Percentiles rank a stretch among this genome's conserved stretches.
Evolutionary conservation across 2,888 invertebrate species (phyloP).

Genomic region (Agrotis puta): DNA sequence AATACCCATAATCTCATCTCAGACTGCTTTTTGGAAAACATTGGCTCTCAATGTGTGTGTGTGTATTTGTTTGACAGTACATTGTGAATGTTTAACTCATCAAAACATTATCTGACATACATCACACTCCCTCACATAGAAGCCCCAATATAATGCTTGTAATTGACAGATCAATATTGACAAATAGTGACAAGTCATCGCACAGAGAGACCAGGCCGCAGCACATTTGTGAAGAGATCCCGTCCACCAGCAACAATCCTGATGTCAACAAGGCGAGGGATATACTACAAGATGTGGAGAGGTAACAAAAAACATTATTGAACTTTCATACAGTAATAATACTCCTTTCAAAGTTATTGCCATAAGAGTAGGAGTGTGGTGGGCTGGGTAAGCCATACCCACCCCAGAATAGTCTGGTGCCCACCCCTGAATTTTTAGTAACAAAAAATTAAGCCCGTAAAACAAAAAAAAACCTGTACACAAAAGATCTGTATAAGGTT

Average conservation of each 20-base stretch:
- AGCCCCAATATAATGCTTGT: constrained; percentile 44
- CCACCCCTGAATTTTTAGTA: too few relatives aligned
- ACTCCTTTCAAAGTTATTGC: too few relatives aligned
- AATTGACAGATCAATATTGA: constrained; percentile 81
- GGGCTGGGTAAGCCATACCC: too few relatives aligned
- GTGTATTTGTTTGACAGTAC: not conserved
- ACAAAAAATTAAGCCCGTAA: too few relatives aligned
- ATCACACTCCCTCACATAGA: constrained; percentile 23
- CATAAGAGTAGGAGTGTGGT: too few relatives aligned
- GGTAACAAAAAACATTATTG: constrained; percentile 73
- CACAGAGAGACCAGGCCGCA: constrained; percentile 71
- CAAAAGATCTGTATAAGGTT: too few relatives aligned
- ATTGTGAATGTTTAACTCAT: not conserved
- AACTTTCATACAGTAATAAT: not conserved
- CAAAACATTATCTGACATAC: not conserved
- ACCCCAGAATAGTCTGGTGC: too few relatives aligned
- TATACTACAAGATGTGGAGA: constrained; percentile 93
- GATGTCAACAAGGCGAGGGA: constrained; percentile 90
- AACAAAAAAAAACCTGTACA: too few relatives aligned
- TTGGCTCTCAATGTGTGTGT: not conserved
- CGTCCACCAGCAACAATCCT: constrained; percentile 82
- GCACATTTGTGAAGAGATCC: constrained; percentile 83
- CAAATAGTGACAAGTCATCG: constrained; percentile 77
- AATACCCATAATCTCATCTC: too few relatives aligned
- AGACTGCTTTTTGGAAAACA: not conserved